Base-by-base conservation (phyloP, 2,797 vertebrate species). In the Rhodeus uyekii region DNA sequence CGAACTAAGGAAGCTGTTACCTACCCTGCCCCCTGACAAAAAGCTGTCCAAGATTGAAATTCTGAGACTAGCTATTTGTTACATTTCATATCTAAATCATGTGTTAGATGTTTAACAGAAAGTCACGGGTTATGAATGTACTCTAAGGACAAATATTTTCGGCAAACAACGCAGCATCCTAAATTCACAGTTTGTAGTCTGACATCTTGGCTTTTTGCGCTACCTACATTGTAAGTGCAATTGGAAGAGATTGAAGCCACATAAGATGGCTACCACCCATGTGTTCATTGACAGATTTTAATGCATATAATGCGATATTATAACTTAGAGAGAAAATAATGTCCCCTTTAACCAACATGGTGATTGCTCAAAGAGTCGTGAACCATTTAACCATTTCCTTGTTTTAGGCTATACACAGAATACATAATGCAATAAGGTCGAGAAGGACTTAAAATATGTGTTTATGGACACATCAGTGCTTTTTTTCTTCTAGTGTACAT, bases 21-120 rank as follows among this genome's bases (percentile, higher is more conserved):
- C 95, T 7, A 96, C 95, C 0, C 93, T 96, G 39, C 95, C 96
- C 1, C 96, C 96, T 0, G 95, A 96, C 90, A 96, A 96, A 89
- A 96, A 95, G 89, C 86, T 96, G 60, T 96, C 95, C 86, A 96
- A 96, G 90, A 97, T 96, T 69, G 96, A 97, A 90, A 96, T 96
- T 87, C 94, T 96, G 63, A 90, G 94, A 64, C 92, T 97, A n/a
- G 95, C 95, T 2, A 95, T 96, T 76, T 95, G 94, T 88, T 96
- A 97, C 90, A 96, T 96, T 87, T 96, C 95, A 72, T 96, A 97
- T 90, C 94, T 96, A 55, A 93, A 95, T 87, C 94, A 95, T 71
- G 95, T 96, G 55, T 87, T 96, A 89, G 95, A 95, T 85, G 92
- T 94, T 73, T 96, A 94, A 91, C 19, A 39, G 8, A 55, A 58